Evolutionary conservation across 2,113 vertebrate genomes (phyloP).

Genomic region (Colius striatus): DNA sequence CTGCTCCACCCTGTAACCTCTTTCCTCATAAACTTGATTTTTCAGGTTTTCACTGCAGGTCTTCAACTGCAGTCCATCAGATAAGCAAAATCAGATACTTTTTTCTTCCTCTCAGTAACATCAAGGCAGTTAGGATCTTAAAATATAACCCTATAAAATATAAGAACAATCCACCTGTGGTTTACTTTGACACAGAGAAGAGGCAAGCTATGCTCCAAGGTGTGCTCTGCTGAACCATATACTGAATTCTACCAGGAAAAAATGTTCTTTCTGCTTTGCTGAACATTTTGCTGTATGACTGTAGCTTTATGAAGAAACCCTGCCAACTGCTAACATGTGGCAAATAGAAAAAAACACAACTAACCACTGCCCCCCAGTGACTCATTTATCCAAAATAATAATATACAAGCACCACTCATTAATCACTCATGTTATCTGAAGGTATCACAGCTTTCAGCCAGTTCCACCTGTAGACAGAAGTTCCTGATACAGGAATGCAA

Average conservation of each 20-base stretch:
- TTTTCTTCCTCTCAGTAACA: neutral
- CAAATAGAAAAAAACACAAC: neutral
- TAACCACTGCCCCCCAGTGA: conserved; percentile 45
- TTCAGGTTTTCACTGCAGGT: neutral
- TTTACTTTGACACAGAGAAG: neutral
- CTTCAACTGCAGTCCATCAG: neutral
- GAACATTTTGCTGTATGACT: neutral
- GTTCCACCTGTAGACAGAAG: neutral
- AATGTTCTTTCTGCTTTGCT: neutral
- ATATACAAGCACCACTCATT: neutral
- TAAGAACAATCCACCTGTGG: too few relatives aligned
- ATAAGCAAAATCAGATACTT: neutral
- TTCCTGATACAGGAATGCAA: neutral
- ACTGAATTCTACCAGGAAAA: neutral
- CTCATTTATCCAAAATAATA: neutral
- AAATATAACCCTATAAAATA: neutral
- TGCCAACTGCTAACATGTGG: neutral
- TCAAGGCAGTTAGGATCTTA: neutral
- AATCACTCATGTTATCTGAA: neutral
- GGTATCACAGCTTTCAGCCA: neutral
- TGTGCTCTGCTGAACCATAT: neutral
- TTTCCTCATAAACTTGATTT: neutral
- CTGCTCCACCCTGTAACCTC: neutral
- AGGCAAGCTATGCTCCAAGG: neutral
- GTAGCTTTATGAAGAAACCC: neutral